phyloP scores from a whole-genome alignment of 2,888 invertebrate species.

The Brenthis hecate region DNA sequence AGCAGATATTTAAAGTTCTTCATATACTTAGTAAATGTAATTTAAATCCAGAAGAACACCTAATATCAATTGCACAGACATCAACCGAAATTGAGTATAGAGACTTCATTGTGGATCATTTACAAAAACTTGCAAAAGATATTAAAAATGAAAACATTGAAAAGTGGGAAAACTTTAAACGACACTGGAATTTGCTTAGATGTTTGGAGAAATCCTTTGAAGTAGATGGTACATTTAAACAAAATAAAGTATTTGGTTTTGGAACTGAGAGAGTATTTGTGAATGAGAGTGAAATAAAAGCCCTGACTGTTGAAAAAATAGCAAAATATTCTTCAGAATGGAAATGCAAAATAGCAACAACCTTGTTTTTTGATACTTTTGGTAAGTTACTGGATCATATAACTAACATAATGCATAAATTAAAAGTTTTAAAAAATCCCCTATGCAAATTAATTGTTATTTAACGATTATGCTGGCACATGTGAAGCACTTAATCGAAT shows the following conservation, averaged over 20 bases:
- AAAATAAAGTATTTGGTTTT: slow-evolving; percentile 75
- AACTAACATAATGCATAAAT: too few relatives aligned
- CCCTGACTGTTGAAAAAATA: slow-evolving; percentile 74
- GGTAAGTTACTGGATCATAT: slow-evolving; percentile 62
- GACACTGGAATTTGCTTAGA: slow-evolving; percentile 72
- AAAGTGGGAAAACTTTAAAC: slow-evolving; percentile 65
- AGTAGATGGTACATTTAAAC: slow-evolving; percentile 72
- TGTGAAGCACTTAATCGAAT: too few relatives aligned
- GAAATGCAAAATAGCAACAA: slow-evolving; percentile 81
- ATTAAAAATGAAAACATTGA: slow-evolving; percentile 57
- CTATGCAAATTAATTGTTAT: too few relatives aligned
- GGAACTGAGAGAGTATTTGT: slow-evolving; percentile 70
- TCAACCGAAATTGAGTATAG: slow-evolving; percentile 83
- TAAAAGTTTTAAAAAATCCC: too few relatives aligned
- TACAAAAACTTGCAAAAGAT: slow-evolving; percentile 78
- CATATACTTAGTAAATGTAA: slow-evolving; percentile 85
- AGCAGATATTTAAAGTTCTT: slow-evolving; percentile 85
- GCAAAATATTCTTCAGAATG: slow-evolving; percentile 72
- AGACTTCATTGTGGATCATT: slow-evolving; percentile 85
- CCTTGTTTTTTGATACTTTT: slow-evolving; percentile 81
- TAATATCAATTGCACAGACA: slow-evolving; percentile 81
- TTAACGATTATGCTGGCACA: too few relatives aligned
- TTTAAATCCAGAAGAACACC: slow-evolving; percentile 80
- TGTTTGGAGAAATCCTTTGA: slow-evolving; percentile 77
- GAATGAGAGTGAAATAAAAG: slow-evolving; percentile 75